phyloP scores from a whole-genome alignment of 2,113 vertebrate genomes.

The Crotalus tigris region DNA sequence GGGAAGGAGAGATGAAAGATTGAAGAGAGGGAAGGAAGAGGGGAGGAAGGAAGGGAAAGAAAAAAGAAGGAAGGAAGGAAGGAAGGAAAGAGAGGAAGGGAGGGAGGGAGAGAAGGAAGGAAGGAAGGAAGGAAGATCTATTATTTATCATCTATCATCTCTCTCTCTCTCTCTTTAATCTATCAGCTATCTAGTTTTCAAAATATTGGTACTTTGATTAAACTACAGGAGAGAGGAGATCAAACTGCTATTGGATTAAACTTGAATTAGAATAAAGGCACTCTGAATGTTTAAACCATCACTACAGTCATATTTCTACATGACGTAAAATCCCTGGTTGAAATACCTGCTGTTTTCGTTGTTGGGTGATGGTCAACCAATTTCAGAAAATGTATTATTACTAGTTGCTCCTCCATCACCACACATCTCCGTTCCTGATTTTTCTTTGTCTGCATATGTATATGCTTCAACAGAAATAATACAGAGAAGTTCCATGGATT shows the following conservation, averaged over 20 bases:
- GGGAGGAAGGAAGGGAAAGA: background rate
- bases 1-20: background rate
- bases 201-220: background rate
- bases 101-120: too few species aligned
- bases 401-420: background rate
- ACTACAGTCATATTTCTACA: background rate
- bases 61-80: too few species aligned
- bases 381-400: background rate
- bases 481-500: background rate
- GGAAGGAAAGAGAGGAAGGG: too few species aligned
- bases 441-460: background rate
- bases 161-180: background rate
- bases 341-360: background rate
- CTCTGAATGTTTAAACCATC: background rate
- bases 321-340: background rate
- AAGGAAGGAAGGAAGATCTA: background rate
- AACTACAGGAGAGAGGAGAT: background rate
- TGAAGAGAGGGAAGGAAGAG: too few species aligned
- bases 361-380: background rate
- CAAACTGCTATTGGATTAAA: background rate
- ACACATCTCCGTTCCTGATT: background rate
- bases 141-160: background rate
- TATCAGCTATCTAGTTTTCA: background rate
- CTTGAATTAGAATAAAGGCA: background rate
- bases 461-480: background rate